Evolutionary conservation across 2,797 vertebrate genomes (phyloP), one percentile per base, ranked within the genome.

Genomic region (Melanogrammus aeglefinus): DNA sequence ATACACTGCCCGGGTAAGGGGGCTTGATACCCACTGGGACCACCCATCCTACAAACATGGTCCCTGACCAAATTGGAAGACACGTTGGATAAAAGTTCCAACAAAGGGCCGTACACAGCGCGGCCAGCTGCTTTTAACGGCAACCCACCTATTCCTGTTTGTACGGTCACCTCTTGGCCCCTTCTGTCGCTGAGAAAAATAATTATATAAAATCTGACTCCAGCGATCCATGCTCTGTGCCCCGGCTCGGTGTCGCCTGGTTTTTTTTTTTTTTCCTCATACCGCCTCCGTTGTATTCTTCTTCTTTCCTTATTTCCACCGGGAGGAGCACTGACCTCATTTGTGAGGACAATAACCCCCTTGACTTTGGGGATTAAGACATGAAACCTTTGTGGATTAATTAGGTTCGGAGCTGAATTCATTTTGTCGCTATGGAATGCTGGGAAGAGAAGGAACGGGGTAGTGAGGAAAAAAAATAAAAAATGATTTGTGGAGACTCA

Each of bases 371-470:
- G 94, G 94, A 95, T 95, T 94, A 95, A 95, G 94, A 94, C 94
- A 95, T 94, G 94, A 95, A 95, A 95, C 94, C 94, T 95, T 95
- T 94, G 92, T 94, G 93, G 93, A 95, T 95, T 95, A 95, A 95
- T 95, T 95, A 94, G 94, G 93, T 94, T 93, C 93, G 86, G 91
- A 92, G 93, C 94, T 90, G 93, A 94, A 95, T 94, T 95, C 93
- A 93, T 94, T 94, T 94, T 91, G 91, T 91, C 89, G 86, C 92
- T 88, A 86, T 86, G 89, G 90, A 95, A 94, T 91, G 91, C 88
- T 88, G 87, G 86, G 83, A 89, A 85, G 90, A 82, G 85, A 86
- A 77, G 81, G 76, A 79, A 76, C 72, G 76, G 74, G 77, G 78
- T 84, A 72, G 74, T 88, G 85, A 84, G 86, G 89, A 86, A 82